These are phyloP conservation scores for Baronia brevicornis DNA, from an alignment of 2,888 invertebrate species.

Conservation along the genomic window DNA sequence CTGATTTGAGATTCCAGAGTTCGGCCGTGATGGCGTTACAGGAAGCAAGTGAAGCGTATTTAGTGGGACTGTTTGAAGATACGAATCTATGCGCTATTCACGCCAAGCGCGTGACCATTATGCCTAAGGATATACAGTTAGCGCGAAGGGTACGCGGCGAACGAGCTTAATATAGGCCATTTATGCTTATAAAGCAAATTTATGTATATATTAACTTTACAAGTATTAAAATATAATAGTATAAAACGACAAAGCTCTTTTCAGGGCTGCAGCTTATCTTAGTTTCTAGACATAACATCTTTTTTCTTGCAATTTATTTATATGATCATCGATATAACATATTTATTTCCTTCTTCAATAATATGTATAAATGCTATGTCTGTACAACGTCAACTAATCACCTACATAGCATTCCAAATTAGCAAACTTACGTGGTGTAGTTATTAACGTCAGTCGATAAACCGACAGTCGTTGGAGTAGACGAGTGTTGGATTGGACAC, in stretches of 20 bases:
- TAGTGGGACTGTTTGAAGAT: conserved; percentile 83
- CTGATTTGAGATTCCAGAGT: conserved; percentile 81
- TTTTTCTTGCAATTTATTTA: background rate
- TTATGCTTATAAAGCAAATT: background rate
- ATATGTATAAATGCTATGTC: too few relatives aligned
- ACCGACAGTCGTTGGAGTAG: too few relatives aligned
- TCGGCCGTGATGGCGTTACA: conserved; percentile 82
- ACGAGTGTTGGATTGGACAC: too few relatives aligned
- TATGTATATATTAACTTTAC: conserved; percentile 6
- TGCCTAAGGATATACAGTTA: conserved; percentile 59
- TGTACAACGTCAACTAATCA: too few relatives aligned
- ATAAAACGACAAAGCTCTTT: conserved; percentile 60
- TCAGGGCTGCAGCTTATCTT: conserved; percentile 45
- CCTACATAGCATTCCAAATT: too few relatives aligned
- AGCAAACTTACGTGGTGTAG: too few relatives aligned
- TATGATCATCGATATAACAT: background rate
- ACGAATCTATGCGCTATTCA: conserved; percentile 88
- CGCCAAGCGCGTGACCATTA: conserved; percentile 64
- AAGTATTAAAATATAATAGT: conserved; percentile 10
- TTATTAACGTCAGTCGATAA: too few relatives aligned
- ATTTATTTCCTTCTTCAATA: background rate
- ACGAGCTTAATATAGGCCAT: conserved; percentile 30
- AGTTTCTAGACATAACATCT: conserved; percentile 18
- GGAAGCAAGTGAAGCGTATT: conserved; percentile 76
- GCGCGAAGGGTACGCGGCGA: conserved; percentile 56